Evolutionary conservation across 2,888 invertebrate genomes (phyloP), one percentile per base, ranked within the genome.

Genomic region (Parthenolecanium corni): DNA sequence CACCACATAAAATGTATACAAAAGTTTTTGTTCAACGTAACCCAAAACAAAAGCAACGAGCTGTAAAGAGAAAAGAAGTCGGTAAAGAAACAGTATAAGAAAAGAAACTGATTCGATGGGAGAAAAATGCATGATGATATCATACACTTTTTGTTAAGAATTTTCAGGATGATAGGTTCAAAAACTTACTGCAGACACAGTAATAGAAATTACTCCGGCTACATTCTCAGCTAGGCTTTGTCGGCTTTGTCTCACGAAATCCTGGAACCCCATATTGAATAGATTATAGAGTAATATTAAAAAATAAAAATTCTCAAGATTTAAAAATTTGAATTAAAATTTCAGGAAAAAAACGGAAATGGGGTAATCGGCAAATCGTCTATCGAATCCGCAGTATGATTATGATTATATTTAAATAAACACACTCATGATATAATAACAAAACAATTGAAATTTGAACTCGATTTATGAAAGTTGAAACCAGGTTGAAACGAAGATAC

Each of bases 221-320:
- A 89, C 76, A 71, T 84, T 87, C 74, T 95, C 95, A 1, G 94
- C 93, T 73, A 83, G 84, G 14, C 85, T 85, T 76, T n/a, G n/a
- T n/a, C n/a, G n/a, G n/a, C n/a, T n/a, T n/a, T 94, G 93, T 0
- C 93, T 93, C 65, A 87, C 90, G 74, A 85, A 94, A 72, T 94
- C 93, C 88, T 86, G 66, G 36, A 73, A 73, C 62, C 65, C 68
- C 68, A 69, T 68, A 64, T 66, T 63, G 23, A 25, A 25, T 24
- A 20, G 18, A 16, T 3, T n/a, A n/a, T n/a, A 16, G 18, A 18
- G 12, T 18, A 16, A 25, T 24, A 16, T 25, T 21, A n/a, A 36
- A 20, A 18, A 20, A 3, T 21, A 14, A n/a, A 1, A 51, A 20
- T 20, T 52, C 24, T 36, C n/a, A 20, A 25, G 9, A 52, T 5